These are phyloP conservation scores for Borostomias antarcticus DNA, from an alignment of 2,797 vertebrate species.

Conservation along the genomic window DNA sequence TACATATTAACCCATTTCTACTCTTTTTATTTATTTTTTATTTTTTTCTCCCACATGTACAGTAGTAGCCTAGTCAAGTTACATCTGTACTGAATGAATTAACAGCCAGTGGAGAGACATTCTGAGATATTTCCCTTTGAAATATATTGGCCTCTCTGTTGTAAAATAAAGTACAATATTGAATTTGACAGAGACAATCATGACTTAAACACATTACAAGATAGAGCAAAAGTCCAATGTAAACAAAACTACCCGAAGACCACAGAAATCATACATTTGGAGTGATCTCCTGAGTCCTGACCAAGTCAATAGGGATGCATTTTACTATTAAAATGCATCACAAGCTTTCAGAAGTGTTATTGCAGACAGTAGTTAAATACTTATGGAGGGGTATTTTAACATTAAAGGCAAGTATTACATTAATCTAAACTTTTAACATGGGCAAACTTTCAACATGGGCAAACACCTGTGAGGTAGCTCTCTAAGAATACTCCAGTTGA, in stretches of 20 bases:
- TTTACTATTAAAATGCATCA: not conserved
- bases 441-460: not conserved
- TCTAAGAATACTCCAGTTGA: too few relatives aligned
- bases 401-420: not conserved
- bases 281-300: too few relatives aligned
- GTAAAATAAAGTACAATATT: not conserved
- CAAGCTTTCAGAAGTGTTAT: not conserved
- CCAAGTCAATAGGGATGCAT: too few relatives aligned
- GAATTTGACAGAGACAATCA: not conserved
- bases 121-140: not conserved
- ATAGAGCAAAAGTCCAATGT: not conserved
- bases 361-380: not conserved
- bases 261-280: not conserved
- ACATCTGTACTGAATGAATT: not conserved
- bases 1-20: too few relatives aligned
- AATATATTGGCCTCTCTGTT: not conserved
- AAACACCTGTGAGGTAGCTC: not conserved
- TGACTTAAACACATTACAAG: not conserved
- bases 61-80: not conserved
- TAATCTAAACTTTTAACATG: not conserved
- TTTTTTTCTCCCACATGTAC: too few relatives aligned
- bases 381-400: not conserved
- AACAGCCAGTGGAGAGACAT: not conserved
- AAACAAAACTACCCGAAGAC: conserved; percentile 5
- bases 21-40: too few relatives aligned